Evolutionary conservation across 2,113 vertebrate species (phyloP), one percentile per base, ranked within the genome.

Genomic region (Capreolus pygargus): DNA sequence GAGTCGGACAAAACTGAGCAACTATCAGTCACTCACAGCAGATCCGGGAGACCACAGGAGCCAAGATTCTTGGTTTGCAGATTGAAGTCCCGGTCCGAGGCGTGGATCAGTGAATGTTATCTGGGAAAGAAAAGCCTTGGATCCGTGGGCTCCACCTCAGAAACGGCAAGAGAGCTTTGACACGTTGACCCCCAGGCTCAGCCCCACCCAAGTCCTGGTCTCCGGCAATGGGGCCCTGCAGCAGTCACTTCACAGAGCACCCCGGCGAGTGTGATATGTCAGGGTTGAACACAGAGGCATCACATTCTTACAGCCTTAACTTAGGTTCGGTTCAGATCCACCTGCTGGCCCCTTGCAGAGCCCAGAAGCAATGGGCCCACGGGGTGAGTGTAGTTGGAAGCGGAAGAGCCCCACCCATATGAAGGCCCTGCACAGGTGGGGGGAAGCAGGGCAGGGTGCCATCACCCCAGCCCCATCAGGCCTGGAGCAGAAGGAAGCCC

Each of bases 401-500:
- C 45, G 4, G 6, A 6, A 39, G 67, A 7, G 5, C 79, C 33
- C 33, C 78, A n/a, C 30, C 78, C 19, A 21, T 19, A 6, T 13
- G 78, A 13, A 17, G 76, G 2, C 27, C 39, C 47, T 3, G 58
- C 45, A 25, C 39, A 43, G 19, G 36, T 11, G 5, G 27, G 4
- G 45, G 5, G n/a, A n/a, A n/a, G 3, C 45, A 36, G 19, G 7
- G 54, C 1, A 3, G 21, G 10, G 15, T 0, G 0, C 2, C n/a
- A 6, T 2, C 70, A 36, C 43, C 54, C 21, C 16, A 2, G 36
- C n/a, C n/a, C 21, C 17, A 1, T 19, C 27, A n/a, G 8, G 39
- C 67, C 86, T 0, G 10, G 54, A 79, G 12, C 39, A 58, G 39
- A 79, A 96, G 91, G 47, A 84, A 2, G 60, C 6, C 6, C 21